Base-by-base conservation (phyloP, 2,888 invertebrate species). In the Parascotia fuliginaria region DNA sequence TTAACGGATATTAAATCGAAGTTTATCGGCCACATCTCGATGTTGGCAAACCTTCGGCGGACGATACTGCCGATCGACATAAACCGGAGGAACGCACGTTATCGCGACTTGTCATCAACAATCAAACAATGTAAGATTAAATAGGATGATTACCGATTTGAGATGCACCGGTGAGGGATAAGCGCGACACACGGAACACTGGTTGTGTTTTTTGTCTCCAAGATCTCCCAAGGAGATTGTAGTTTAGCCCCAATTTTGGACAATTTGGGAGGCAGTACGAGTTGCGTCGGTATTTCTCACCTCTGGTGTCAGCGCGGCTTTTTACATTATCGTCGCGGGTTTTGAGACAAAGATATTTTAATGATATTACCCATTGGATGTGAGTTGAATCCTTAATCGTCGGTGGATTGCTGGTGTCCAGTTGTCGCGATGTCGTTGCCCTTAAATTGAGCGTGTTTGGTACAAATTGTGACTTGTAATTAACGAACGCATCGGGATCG, bases 271-370 rank as follows among this genome's bases (percentile, higher is more conserved):
- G 79, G 82, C 69, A 75, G 77, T 74, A 75, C 64, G 72, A 76
- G 77, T 77, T 77, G 79, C 81, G 77, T 75, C 69, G 81, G 83
- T 80, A 87, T 87, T 88, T 91, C 87, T 90, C 91, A 91, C 92
- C 88, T 90, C 75, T 75, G 81, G 83, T 83, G 85, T 83, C 79
- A 81, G 75, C 75, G 66, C 67, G 66, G 74, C 81, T 90, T 90
- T 89, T 91, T 87, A 85, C 79, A 60, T 79, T 75, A 78, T 77
- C 77, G 77, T 81, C 70, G 83, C 87, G 87, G 87, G 80, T 76
- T 89, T 89, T 87, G 82, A 87, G 81, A 87, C 89, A 89, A 86
- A 91, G 88, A 87, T 89, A 92, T 92, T 92, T 92, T 92, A 91
- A 91, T 88, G 89, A 88, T 89, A 92, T 90, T 89, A 86, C 89